phyloP scores from a whole-genome alignment of 2,797 vertebrate genomes.

The Rhincodon typus region DNA sequence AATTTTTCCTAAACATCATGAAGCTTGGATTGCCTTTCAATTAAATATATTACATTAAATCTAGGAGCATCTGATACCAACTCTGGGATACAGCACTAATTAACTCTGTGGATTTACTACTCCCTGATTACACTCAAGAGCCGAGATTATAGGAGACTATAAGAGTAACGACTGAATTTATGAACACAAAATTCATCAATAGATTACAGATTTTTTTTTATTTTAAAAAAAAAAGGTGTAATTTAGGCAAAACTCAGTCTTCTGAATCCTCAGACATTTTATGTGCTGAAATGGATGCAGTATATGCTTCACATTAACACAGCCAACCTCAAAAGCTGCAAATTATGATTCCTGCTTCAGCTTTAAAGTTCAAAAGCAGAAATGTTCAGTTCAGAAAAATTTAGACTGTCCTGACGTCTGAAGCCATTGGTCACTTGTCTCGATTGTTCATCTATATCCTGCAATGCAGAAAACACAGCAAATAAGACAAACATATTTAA shows the following conservation, averaged over 20 bases:
- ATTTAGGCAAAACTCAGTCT: background rate
- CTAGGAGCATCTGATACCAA: background rate
- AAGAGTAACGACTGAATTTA: background rate
- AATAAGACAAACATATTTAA: constrained; percentile 5
- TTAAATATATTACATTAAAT: background rate
- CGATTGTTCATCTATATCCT: constrained; percentile 22
- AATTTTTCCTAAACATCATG: background rate
- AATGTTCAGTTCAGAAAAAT: constrained; percentile 8
- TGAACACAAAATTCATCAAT: background rate
- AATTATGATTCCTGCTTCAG: background rate
- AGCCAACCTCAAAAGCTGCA: background rate
- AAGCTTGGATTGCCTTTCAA: background rate
- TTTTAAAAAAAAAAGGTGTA: background rate
- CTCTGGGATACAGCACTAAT: background rate
- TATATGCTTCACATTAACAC: background rate
- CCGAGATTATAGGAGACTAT: background rate
- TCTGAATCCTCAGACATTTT: too few species aligned
- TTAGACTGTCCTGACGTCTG: background rate
- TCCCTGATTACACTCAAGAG: background rate
- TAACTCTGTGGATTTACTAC: background rate
- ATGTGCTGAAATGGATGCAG: background rate
- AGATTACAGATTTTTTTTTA: background rate
- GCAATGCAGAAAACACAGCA: constrained; percentile 1
- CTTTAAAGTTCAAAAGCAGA: constrained; percentile 24
- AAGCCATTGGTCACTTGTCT: constrained; percentile 1